phyloP scores from a whole-genome alignment of 2,888 invertebrate species.

The Eilema griseolum region DNA sequence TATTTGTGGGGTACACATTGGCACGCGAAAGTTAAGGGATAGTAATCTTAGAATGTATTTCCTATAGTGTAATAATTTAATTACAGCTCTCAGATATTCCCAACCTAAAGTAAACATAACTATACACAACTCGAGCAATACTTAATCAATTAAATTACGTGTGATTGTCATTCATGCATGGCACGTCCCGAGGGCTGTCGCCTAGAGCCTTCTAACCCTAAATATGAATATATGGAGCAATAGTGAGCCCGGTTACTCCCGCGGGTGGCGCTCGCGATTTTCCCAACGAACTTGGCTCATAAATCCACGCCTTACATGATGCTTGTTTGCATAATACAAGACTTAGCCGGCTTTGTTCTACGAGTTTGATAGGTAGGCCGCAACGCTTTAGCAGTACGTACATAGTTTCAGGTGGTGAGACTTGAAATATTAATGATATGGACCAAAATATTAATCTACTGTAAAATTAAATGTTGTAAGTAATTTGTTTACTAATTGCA shows the following conservation, averaged over 20 bases:
- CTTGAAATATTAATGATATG: constrained; percentile 29
- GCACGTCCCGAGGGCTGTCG: constrained; percentile 47
- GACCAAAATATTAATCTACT: constrained; percentile 17
- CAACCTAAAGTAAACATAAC: constrained; percentile 7
- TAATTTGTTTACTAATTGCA: neutral
- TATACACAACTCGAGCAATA: constrained; percentile 26
- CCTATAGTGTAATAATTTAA: neutral
- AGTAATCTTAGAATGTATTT: neutral
- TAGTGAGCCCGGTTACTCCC: constrained; percentile 71
- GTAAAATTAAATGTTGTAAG: neutral
- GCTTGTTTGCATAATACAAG: constrained; percentile 87
- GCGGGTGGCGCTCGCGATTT: constrained; percentile 74
- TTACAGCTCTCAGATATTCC: constrained; percentile 5
- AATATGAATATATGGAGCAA: constrained; percentile 82
- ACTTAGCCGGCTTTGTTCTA: constrained; percentile 82
- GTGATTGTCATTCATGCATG: constrained; percentile 62
- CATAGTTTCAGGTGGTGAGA: constrained; percentile 45
- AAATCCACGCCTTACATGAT: constrained; percentile 86
- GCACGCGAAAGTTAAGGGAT: neutral
- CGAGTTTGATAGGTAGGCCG: constrained; percentile 78
- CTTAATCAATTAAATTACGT: constrained; percentile 58
- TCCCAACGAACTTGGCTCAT: constrained; percentile 83
- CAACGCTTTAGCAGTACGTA: constrained; percentile 58
- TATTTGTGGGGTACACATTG: no score
- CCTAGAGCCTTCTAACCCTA: constrained; percentile 61